These are phyloP conservation scores for Apostichopus californicus DNA, from an alignment of 35 echinoderm and acorn worm genomes.

Conservation along the genomic window DNA sequence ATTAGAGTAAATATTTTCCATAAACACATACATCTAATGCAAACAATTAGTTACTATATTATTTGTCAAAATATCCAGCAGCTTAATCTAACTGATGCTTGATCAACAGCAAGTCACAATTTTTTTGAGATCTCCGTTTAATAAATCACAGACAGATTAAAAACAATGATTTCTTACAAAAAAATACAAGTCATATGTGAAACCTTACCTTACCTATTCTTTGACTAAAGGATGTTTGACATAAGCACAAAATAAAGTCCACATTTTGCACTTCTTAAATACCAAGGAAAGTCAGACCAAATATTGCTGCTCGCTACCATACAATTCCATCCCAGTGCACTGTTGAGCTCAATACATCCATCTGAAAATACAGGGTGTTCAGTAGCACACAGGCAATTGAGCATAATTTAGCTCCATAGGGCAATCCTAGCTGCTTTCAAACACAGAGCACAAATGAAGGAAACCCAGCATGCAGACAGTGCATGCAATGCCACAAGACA, in stretches of 20 bases:
- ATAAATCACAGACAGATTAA: not conserved
- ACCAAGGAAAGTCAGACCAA: not conserved
- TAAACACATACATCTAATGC: not conserved
- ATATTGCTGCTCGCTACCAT: not conserved
- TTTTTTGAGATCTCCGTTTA: not conserved
- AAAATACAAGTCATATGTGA: not conserved
- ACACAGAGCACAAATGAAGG: not conserved
- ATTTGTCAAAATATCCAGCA: not conserved
- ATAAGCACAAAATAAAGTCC: not conserved
- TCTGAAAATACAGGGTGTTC: not conserved
- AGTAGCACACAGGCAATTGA: constrained; percentile 25
- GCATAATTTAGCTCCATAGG: constrained; percentile 31
- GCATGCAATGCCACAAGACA: constrained; percentile 23
- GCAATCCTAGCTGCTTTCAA: constrained; percentile 16
- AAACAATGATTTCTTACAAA: too few species aligned
- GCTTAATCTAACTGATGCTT: not conserved
- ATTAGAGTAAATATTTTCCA: not conserved
- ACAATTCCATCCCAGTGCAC: not conserved
- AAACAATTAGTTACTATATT: not conserved
- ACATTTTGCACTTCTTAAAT: constrained; percentile 1
- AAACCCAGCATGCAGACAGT: constrained; percentile 21
- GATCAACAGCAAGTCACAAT: not conserved
- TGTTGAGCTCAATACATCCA: not conserved
- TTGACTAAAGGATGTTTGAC: not conserved
- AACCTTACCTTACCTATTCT: constrained; percentile 12